phyloP scores from a whole-genome alignment of 2,113 vertebrate genomes.

The Baryphthengus martii region DNA sequence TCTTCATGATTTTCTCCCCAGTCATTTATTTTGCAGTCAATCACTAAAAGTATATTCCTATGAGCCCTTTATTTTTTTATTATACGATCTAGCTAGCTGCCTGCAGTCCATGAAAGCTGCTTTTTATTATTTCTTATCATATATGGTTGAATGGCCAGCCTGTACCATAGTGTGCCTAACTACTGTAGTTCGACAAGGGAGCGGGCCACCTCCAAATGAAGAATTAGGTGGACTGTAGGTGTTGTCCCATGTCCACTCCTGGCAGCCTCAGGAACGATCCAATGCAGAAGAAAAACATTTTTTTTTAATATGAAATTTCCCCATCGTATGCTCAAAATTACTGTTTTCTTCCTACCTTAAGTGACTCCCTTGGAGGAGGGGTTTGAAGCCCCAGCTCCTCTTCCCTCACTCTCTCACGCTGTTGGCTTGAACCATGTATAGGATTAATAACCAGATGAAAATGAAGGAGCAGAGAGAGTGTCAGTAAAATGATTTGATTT shows the following conservation, averaged over 20 bases:
- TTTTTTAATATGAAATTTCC: background rate
- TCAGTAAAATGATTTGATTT: background rate
- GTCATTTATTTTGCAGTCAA: background rate
- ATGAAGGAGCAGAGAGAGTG: background rate
- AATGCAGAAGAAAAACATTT: background rate
- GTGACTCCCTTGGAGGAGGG: fast-evolving
- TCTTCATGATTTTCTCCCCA: background rate
- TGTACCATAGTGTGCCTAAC: background rate
- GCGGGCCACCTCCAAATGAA: background rate
- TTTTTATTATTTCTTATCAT: background rate
- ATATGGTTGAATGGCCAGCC: background rate
- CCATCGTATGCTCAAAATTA: background rate
- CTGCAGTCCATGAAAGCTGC: background rate
- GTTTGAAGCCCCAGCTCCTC: background rate
- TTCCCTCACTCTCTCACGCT: background rate
- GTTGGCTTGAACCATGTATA: background rate
- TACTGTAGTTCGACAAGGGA: background rate
- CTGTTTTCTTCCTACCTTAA: background rate
- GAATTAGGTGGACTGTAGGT: background rate
- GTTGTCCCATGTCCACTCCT: fast-evolving
- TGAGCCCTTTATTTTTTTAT: background rate
- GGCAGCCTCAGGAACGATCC: background rate
- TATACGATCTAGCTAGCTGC: background rate
- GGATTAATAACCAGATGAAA: background rate
- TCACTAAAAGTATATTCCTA: background rate